Evolutionary conservation across 2,113 vertebrate species (phyloP), one percentile per base, ranked within the genome.

Genomic region (Scortum barcoo): DNA sequence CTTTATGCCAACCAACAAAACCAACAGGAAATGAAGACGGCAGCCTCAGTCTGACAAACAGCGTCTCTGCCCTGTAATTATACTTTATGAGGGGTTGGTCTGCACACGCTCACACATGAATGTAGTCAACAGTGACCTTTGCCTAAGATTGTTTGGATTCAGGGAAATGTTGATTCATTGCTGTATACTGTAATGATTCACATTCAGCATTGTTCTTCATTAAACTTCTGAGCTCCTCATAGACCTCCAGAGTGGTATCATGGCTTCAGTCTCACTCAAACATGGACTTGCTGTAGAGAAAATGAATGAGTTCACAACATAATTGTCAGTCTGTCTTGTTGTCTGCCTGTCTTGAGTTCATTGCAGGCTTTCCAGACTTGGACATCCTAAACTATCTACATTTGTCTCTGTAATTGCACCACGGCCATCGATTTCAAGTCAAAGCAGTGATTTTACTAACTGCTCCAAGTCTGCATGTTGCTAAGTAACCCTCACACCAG

Each of bases 21-120:
- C 60, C 54, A 62, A 76, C 76, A 88, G 90, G 84, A 92, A 92
- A 86, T 86, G 75, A 89, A 86, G 69, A 74, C 19, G 19, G 56
- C 70, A 48, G 60, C 62, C n/a, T 85, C 22, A 42, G 78, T 56
- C 69, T 67, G 71, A 74, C 26, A 12, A 77, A 77, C 71, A 73
- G 26, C 53, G 9, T 60, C 62, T 72, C 48, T 28, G 40, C 40
- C 44, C 72, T 80, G 74, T 74, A 78, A 86, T 87, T 88, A 74
- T 8, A 26, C 70, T 92, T 85, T 80, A 85, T 75, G 81, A 73
- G 48, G 65, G 75, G 57, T 19, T 79, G 50, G 58, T 67, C 76
- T 33, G 1, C 74, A 83, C 30, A 63, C 56, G 46, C 62, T 46
- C 73, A 26, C 73, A 70, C 82, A 58, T 70, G 78, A 33, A 75